Percentiles rank a stretch among this genome's conserved stretches.
Conservation (phyloP, 2,888 invertebrate genomes). For the Hirtodrosophila duncani region DNA sequence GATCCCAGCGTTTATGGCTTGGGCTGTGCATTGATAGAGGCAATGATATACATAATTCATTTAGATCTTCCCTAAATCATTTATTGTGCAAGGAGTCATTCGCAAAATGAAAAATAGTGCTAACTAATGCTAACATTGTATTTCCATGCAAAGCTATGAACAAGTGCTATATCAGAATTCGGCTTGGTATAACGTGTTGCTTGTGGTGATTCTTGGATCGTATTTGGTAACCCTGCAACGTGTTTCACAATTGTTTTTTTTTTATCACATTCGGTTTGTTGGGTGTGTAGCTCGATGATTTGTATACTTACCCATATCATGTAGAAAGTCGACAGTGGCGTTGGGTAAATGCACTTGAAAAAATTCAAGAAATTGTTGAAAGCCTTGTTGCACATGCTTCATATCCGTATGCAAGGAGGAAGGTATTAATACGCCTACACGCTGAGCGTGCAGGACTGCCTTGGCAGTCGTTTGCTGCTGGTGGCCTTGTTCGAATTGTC, state of each 20-base stretch:
- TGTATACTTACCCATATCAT: conserved; percentile 74
- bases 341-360: conserved; percentile 75
- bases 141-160: too few species aligned
- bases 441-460: conserved; percentile 30
- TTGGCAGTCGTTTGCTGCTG: conserved; percentile 18
- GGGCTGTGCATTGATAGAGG: too few species aligned
- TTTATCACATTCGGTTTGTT: conserved; percentile 1
- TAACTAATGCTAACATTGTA: too few species aligned
- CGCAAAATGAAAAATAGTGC: too few species aligned
- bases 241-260: conserved; percentile 11
- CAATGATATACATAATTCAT: too few species aligned
- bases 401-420: conserved; percentile 63
- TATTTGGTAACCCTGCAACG: too few species aligned
- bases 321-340: conserved; percentile 75
- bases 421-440: conserved; percentile 75
- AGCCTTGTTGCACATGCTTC: conserved; percentile 76
- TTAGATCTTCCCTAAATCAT: too few species aligned
- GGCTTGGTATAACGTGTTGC: too few species aligned
- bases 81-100: too few species aligned
- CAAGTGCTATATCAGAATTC: too few species aligned
- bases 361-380: conserved; percentile 75
- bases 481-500: conserved; percentile 20
- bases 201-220: too few species aligned
- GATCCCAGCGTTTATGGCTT: too few species aligned
- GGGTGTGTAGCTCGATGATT: background rate